A percentile compares a stretch with the other conserved stretches of the same genome.
Conservation (phyloP, 2,797 vertebrate species). For the Lepidocolaptes lacrymiger region DNA sequence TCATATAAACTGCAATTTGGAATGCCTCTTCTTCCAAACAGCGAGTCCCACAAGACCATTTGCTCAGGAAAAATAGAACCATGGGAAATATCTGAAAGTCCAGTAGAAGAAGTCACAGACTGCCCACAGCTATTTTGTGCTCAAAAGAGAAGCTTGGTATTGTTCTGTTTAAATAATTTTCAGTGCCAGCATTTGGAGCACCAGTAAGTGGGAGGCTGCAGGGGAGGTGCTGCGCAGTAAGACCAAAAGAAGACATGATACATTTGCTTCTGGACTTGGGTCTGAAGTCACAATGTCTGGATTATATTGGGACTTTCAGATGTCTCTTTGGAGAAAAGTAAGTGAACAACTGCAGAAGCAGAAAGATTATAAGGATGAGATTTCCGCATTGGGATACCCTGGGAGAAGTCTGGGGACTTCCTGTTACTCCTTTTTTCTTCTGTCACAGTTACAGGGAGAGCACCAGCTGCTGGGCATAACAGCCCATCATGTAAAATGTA, state of each 20-base stretch:
- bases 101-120: not conserved
- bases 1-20: constrained; percentile 18
- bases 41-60: not conserved
- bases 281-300: not conserved
- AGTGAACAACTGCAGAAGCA: not conserved
- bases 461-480: not conserved
- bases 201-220: not conserved
- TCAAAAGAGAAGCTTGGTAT: not conserved
- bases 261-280: not conserved
- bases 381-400: not conserved
- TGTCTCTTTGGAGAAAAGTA: not conserved
- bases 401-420: not conserved
- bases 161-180: not conserved
- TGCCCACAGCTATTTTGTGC: not conserved
- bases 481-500: fast-evolving
- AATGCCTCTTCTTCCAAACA: constrained; percentile 20
- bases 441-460: not conserved
- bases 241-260: not conserved
- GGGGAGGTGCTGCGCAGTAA: not conserved
- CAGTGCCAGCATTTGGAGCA: not conserved
- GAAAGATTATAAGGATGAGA: not conserved
- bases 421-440: not conserved
- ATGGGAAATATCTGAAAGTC: not conserved
- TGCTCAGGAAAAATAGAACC: not conserved
- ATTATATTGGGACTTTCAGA: not conserved